Evolutionary conservation across 2,113 vertebrate genomes (phyloP).

Genomic region (Oreochromis aureus): DNA sequence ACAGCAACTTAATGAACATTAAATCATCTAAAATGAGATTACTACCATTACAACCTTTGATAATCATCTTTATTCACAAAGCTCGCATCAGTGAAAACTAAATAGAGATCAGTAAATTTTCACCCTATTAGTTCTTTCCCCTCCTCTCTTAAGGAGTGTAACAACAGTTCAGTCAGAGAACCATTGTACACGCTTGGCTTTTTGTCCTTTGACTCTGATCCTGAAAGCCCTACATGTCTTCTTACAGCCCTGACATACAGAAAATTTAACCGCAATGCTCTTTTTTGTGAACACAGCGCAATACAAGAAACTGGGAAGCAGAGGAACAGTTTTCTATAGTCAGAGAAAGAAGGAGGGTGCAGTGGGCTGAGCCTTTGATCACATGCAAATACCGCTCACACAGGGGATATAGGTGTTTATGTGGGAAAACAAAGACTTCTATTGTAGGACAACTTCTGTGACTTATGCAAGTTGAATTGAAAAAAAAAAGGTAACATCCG

Average conservation of each 20-base stretch:
- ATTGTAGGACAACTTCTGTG: slow-evolving; percentile 1
- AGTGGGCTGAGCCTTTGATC: slow-evolving; percentile 37
- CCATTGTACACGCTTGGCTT: neutral
- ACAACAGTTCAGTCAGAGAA: neutral
- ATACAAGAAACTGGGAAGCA: neutral
- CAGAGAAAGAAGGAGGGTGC: neutral
- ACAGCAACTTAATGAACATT: neutral
- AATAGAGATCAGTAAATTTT: neutral
- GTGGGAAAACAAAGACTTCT: slow-evolving; percentile 24
- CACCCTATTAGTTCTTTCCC: neutral
- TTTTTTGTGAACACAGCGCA: neutral
- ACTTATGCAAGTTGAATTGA: neutral
- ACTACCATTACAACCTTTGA: neutral
- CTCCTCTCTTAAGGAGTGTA: neutral
- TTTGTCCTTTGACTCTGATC: slow-evolving; percentile 13
- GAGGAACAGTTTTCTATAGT: neutral
- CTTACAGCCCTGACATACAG: slow-evolving; percentile 11
- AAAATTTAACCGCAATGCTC: slow-evolving; percentile 3
- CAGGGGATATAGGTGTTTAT: slow-evolving; percentile 13
- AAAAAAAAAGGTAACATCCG: neutral
- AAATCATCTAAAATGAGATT: neutral
- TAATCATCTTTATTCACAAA: neutral
- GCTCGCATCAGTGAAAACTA: neutral
- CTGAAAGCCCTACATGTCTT: slow-evolving; percentile 8
- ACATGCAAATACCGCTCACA: slow-evolving; percentile 29